Conservation (phyloP, 2,888 invertebrate genomes). For the Tanypteryx hageni region DNA sequence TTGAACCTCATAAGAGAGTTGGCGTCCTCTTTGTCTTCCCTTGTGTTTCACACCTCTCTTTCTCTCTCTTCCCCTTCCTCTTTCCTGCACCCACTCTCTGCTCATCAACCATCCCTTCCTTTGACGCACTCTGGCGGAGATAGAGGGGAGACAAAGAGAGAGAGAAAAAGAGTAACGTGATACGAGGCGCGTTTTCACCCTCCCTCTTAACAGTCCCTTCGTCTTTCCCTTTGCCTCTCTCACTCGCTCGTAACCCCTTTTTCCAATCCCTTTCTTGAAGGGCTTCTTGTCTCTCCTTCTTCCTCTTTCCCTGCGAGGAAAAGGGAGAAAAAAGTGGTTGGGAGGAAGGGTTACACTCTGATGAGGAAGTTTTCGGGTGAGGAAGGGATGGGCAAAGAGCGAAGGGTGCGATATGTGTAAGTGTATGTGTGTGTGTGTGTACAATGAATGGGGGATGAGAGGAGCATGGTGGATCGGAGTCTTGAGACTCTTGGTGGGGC, state of each 20-base stretch:
- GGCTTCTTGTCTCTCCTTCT: neutral
- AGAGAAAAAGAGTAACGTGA: neutral
- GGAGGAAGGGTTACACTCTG: no score
- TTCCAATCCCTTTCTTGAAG: constrained; percentile 28
- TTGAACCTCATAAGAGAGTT: neutral
- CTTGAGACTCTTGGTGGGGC: no score
- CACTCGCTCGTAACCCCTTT: neutral
- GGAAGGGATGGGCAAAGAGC: no score
- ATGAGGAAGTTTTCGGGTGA: no score
- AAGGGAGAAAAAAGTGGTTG: no score
- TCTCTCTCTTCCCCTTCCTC: no score
- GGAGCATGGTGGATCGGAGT: neutral
- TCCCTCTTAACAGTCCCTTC: neutral
- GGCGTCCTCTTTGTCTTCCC: neutral
- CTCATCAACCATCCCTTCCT: constrained; percentile 7
- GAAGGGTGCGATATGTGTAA: neutral
- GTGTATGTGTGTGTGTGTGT: neutral
- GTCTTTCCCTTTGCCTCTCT: constrained; percentile 1
- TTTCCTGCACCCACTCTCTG: neutral
- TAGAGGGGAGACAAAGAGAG: neutral
- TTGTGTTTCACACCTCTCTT: constrained; percentile 18
- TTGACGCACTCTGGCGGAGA: constrained; percentile 27
- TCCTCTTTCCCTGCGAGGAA: no score
- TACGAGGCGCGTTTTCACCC: neutral
- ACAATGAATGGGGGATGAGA: neutral